Evolutionary conservation across 2,113 vertebrate species (phyloP), one percentile per base, ranked within the genome.

Genomic region (Pongo pygmaeus): DNA sequence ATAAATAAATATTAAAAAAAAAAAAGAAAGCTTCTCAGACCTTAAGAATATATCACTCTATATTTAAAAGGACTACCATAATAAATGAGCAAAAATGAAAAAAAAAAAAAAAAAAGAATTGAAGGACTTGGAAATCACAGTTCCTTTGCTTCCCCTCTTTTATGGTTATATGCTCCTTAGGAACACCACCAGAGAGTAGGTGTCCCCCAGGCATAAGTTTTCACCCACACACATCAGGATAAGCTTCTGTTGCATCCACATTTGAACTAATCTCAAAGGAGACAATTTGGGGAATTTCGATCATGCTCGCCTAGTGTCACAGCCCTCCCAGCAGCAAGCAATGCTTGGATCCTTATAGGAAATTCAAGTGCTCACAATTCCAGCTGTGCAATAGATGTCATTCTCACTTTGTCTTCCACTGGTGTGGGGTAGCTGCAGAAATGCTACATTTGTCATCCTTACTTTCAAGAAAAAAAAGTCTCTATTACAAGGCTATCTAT

Each of bases 391-490:
- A 5, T 0, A 6, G 11, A 52, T 35, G 23, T 77, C 59, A 75
- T 32, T 88, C 30, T 89, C 67, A 30, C 55, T 61, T 77, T 91
- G 86, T 77, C 70, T 88, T 83, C 83, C 18, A 6, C 48, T 84
- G 23, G 9, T 67, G 43, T 61, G 61, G 32, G 59, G 22, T 16
- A 94, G 38, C 30, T 91, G 69, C 80, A 61, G 92, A 97, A 97
- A 67, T 61, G 43, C 3, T 81, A 10, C 59, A 43, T 43, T 90
- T 91, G 16, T 38, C 84, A 96, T 17, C 74, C 67, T 97, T n/a
- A 50, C 32, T 95, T 96, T 96, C 75, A 90, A 90, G 69, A 14
- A 30, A 80, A 83, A 74, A 16, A 84, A 38, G 25, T 93, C 84
- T 97, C 43, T 77, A 72, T 85, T 8, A 59, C 25, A 64, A 48